Evolutionary conservation across 2,113 vertebrate genomes (phyloP), one percentile per base, ranked within the genome.

Genomic region (Rhinoptilus africanus): DNA sequence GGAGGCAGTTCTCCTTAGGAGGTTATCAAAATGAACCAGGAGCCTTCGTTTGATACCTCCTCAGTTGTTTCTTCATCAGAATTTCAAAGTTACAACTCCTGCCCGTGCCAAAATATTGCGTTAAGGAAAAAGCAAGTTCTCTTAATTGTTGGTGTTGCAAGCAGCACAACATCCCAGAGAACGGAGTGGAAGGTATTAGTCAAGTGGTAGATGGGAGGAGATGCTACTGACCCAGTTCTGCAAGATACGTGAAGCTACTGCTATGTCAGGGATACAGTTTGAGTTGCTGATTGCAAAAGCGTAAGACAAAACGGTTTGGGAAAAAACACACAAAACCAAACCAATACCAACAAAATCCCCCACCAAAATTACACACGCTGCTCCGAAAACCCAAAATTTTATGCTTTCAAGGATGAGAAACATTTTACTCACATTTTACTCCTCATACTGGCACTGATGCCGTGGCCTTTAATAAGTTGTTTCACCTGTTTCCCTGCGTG

Each of bases 101-200:
- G 82, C 19, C 37, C 3, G 0, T 22, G 47, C 5, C 35, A 0
- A 48, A 51, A 43, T 4, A 37, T 6, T 5, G 7, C 2, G 2
- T 3, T 53, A 80, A 90, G 63, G 67, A 54, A 69, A 82, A 74
- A 62, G 21, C 21, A 39, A 41, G 6, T 30, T 79, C 30, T 90
- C 30, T 26, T 50, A 35, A 28, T 3, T 16, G 30, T 6, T 68
- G 66, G 50, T 24, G 45, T 9, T 73, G 82, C 15, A 43, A 69
- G 32, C 41, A 59, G 63, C 47, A 10, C 48, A 26, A 48, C 45
- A 67, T 9, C 75, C 85, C 32, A 34, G 16, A 66, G 63, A 48
- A 10, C 7, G 0, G 48, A 9, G 48, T 3, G 59, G 63, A 54
- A 74, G 64, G 41, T 12, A 15, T 72, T 35, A 11, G 1, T 47